These are phyloP conservation scores for Spinibarbus caldwelli DNA, from an alignment of 2,797 vertebrate genomes.

Conservation along the genomic window DNA sequence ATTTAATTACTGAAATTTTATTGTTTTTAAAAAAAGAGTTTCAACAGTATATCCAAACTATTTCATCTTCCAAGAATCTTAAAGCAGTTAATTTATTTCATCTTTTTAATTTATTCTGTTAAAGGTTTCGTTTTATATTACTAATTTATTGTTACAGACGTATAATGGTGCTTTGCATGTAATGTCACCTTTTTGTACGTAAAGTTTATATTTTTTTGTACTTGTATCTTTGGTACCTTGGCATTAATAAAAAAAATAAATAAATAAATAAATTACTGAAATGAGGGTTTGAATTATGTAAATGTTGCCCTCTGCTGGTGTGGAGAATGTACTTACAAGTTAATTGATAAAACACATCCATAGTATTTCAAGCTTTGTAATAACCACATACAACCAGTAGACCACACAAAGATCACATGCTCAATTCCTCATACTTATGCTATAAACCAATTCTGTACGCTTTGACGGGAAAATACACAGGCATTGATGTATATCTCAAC, in stretches of 20 bases:
- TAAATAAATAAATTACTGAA: not conserved
- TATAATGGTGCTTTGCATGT: too few relatives aligned
- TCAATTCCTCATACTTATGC: not conserved
- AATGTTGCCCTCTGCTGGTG: conserved; percentile 26
- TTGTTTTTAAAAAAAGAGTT: too few relatives aligned
- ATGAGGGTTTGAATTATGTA: not conserved
- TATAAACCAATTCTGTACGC: not conserved
- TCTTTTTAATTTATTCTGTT: too few relatives aligned
- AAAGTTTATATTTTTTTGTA: too few relatives aligned
- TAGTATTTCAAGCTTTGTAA: not conserved
- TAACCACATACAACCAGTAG: not conserved
- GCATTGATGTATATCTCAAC: not conserved
- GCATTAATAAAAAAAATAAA: too few relatives aligned
- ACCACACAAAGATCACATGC: not conserved
- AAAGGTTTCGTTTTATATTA: too few relatives aligned
- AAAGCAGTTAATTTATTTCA: too few relatives aligned
- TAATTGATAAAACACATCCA: not conserved
- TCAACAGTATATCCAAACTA: too few relatives aligned
- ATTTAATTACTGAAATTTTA: not conserved
- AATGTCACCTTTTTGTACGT: too few relatives aligned
- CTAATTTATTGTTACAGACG: too few relatives aligned
- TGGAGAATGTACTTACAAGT: not conserved
- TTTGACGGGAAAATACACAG: not conserved
- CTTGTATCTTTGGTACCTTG: too few relatives aligned
- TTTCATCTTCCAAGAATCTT: too few relatives aligned